Evolutionary conservation across 2,888 invertebrate genomes (phyloP), one percentile per base, ranked within the genome.

Genomic region (Hirtodrosophila duncani): DNA sequence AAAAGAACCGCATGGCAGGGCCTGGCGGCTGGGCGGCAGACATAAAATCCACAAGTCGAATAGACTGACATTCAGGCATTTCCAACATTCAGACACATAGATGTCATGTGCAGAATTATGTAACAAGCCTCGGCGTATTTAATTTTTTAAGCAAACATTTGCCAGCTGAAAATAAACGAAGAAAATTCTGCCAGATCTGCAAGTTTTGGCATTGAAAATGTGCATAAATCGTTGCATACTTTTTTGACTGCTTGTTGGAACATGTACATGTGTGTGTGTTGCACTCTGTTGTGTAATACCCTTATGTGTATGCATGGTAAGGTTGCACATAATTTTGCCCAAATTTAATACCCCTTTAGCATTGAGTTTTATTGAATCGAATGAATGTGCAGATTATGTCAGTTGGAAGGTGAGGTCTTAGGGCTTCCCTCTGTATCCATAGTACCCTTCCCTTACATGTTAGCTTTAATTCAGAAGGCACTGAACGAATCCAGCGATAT

Each of bases 51-150:
- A 11, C 18, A 24, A n/a, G 10, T 16, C 23, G 13, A 14, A 10
- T 24, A 10, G 23, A 42, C 10, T 16, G 30, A 23, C 43, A 26
- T 23, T 13, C 29, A 10, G 11, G 11, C 33, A 39, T n/a, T 27
- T 6, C 27, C 2, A 13, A 7, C 8, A 27, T 9, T 11, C 11
- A 21, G 20, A 20, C 11, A 45, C 21, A 42, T 33, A 55, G 41
- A 57, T 67, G 67, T 50, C 63, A 56, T 63, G 31, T 67, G 59
- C 63, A 65, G 41, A 48, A 50, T 68, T 61, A 68, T 65, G 45
- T 53, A 62, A 70, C 52, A 43, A 42, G 36, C 41, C n/a, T n/a
- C n/a, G 43, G 29, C 26, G 51, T 48, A 51, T 63, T 60, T 66
- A 69, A 67, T 75, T 62, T 74, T 75, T 70, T 67, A 57, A 57